Percentiles rank a stretch among this genome's conserved stretches.
Conservation (phyloP, 2,888 invertebrate genomes). For the Stenodera caucasica region DNA sequence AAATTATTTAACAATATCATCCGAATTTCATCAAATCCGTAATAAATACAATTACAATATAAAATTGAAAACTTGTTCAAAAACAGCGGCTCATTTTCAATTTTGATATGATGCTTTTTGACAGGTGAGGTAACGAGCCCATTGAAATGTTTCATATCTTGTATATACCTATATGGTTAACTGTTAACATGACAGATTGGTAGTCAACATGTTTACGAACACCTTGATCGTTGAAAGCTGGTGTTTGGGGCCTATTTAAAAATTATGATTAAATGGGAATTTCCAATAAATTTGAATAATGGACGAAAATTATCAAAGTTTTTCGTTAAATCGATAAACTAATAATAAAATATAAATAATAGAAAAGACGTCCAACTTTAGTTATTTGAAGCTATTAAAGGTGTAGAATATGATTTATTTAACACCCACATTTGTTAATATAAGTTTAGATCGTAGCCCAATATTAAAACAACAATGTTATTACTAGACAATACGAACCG, state of each 20-base stretch:
- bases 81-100: neutral
- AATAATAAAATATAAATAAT: neutral
- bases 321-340: too few species aligned
- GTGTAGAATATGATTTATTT: constrained; percentile 50
- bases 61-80: too few species aligned
- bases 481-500: constrained; percentile 20
- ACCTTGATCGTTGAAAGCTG: constrained; percentile 2
- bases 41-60: too few species aligned
- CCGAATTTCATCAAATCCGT: too few species aligned
- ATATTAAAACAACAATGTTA: constrained; percentile 24
- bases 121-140: constrained; percentile 31
- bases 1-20: too few species aligned
- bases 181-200: constrained; percentile 33
- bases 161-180: constrained; percentile 30
- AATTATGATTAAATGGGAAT: too few species aligned
- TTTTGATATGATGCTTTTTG: constrained; percentile 25
- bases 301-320: too few species aligned
- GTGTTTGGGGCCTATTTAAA: neutral
- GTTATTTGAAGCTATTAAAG: constrained; percentile 45
- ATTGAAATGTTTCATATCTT: constrained; percentile 32
- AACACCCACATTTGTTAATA: constrained; percentile 50
- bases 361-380: constrained; percentile 1
- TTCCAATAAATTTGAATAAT: too few species aligned
- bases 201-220: constrained; percentile 16
- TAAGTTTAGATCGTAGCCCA: constrained; percentile 39